Conservation (phyloP, 2,113 vertebrate species). For the Coracopsis vasa region DNA sequence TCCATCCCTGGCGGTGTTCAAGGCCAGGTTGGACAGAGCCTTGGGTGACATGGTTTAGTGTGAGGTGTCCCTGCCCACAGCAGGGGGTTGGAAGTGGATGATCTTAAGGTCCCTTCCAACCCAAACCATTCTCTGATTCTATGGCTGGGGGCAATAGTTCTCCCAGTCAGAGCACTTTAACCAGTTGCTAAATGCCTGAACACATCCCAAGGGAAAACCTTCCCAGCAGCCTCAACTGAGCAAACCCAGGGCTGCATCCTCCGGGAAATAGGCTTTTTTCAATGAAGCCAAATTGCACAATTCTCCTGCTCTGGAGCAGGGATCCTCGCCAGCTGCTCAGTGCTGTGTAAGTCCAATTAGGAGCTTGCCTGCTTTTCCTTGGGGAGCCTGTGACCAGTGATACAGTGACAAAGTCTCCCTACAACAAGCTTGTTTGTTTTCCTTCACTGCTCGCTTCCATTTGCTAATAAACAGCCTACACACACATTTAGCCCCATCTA, state of each 20-base stretch:
- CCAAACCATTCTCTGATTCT: neutral
- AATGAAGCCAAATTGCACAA: neutral
- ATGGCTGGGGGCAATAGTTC: neutral
- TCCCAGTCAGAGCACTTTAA: neutral
- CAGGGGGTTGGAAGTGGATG: neutral
- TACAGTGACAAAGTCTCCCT: constrained; percentile 11
- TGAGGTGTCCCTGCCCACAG: neutral
- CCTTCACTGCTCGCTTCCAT: constrained; percentile 9
- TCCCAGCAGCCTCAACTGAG: neutral
- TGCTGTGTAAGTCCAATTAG: neutral
- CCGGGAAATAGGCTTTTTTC: neutral
- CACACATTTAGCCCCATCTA: constrained; percentile 12
- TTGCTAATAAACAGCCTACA: constrained; percentile 59
- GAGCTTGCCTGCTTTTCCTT: neutral
- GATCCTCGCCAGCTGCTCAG: neutral
- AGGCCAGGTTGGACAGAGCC: neutral
- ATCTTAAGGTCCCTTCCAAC: neutral
- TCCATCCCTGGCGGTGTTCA: neutral
- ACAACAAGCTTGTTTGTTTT: constrained; percentile 56
- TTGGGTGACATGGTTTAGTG: neutral
- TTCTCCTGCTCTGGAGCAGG: neutral
- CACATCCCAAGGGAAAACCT: neutral
- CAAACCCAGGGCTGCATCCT: neutral
- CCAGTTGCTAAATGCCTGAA: neutral
- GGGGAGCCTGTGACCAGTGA: neutral